These are phyloP conservation scores for Bombylius discolor DNA, from an alignment of 2,888 invertebrate species.

Conservation along the genomic window DNA sequence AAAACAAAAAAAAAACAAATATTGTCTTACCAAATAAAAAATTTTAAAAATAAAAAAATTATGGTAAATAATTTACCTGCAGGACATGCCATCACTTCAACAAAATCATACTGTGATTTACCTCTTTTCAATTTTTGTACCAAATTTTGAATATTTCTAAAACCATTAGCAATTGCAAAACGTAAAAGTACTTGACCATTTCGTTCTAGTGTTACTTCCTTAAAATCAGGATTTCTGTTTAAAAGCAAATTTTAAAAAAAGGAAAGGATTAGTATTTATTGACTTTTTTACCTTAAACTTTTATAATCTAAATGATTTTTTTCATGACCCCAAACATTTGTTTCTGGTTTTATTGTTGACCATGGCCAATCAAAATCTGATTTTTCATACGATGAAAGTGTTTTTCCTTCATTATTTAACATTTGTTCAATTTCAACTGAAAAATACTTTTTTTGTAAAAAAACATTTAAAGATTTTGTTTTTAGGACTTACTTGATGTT, in stretches of 20 bases:
- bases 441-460: slow-evolving; percentile 12
- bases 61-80: slow-evolving; percentile 48
- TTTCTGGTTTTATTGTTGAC: slow-evolving; percentile 28
- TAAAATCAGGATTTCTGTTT: slow-evolving; percentile 78
- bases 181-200: slow-evolving; percentile 58
- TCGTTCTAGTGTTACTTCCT: slow-evolving; percentile 63
- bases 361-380: slow-evolving; percentile 55
- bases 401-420: slow-evolving; percentile 47
- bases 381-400: slow-evolving; percentile 43
- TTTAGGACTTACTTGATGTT: slow-evolving; percentile 63
- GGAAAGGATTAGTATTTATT: too few relatives aligned
- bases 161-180: slow-evolving; percentile 91
- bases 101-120: slow-evolving; percentile 82
- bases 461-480: not conserved
- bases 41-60: not conserved
- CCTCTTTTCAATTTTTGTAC: slow-evolving; percentile 90
- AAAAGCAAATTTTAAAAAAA: not conserved
- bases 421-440: slow-evolving; percentile 85
- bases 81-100: slow-evolving; percentile 99
- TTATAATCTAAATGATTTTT: slow-evolving; percentile 54
- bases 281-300: slow-evolving; percentile 41
- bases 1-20: too few relatives aligned
- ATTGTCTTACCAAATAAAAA: too few relatives aligned
- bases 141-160: slow-evolving; percentile 94
- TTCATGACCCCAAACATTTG: slow-evolving; percentile 40